These are phyloP conservation scores for Loxodonta africana DNA, from an alignment of 2,113 vertebrate species.

Conservation along the genomic window DNA sequence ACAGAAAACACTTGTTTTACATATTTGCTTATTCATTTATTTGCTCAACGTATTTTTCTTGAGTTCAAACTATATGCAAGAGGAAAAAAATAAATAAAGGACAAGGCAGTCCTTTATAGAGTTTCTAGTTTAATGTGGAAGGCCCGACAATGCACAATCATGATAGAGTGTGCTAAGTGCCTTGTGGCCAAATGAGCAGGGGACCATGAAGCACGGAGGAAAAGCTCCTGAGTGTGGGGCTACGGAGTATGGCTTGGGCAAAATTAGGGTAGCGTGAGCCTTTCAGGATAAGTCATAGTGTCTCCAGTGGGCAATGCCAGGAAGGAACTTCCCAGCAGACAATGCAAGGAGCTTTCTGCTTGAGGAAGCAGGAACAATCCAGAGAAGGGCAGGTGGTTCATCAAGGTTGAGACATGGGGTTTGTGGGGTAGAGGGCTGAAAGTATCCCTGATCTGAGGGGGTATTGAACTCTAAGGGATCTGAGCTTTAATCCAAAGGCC, in stretches of 20 bases:
- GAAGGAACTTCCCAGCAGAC: not conserved
- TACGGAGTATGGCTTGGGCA: not conserved
- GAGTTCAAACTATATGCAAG: not conserved
- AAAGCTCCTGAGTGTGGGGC: not conserved
- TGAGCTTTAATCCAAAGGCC: not conserved
- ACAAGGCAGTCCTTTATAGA: not conserved
- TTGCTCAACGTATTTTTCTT: not conserved
- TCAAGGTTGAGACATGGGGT: not conserved
- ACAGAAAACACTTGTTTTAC: not conserved
- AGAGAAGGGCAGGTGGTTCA: not conserved
- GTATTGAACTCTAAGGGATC: not conserved
- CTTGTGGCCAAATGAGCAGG: not conserved
- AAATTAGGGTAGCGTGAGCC: not conserved
- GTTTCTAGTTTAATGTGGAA: not conserved
- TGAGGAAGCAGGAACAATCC: not conserved
- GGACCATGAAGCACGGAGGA: not conserved
- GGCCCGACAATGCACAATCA: not conserved
- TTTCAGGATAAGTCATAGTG: fast-evolving
- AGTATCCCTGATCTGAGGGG: not conserved
- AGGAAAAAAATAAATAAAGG: not conserved
- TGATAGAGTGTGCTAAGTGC: not conserved
- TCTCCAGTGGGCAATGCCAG: not conserved
- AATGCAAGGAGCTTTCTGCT: not conserved
- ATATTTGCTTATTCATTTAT: not conserved
- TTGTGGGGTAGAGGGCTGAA: not conserved